phyloP scores from a whole-genome alignment of 2,113 vertebrate species.

The Calidris pygmaea region DNA sequence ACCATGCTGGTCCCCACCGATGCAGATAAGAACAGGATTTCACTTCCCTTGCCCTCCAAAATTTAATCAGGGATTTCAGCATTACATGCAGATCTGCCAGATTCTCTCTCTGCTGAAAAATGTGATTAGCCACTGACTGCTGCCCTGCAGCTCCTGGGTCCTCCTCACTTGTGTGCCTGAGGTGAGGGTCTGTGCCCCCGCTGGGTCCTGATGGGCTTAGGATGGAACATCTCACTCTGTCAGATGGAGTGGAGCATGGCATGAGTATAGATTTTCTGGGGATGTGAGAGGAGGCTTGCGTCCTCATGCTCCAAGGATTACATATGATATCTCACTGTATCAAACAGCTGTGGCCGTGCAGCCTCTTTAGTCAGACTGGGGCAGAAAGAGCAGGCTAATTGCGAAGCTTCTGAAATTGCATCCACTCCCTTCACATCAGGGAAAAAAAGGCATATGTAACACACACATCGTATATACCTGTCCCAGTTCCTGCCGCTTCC shows the following conservation, averaged over 20 bases:
- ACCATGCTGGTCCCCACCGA: accelerated
- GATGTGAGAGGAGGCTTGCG: neutral
- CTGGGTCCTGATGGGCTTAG: neutral
- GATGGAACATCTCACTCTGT: accelerated
- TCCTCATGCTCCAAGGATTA: neutral
- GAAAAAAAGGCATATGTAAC: neutral
- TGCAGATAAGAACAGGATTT: neutral
- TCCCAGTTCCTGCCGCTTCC: neutral
- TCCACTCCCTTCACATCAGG: neutral
- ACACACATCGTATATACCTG: neutral
- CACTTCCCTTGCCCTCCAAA: neutral
- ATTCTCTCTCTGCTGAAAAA: neutral
- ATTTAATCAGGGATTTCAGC: neutral
- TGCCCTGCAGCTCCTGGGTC: neutral
- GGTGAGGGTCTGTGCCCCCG: accelerated
- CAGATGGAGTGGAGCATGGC: neutral
- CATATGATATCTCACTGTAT: neutral
- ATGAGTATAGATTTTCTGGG: neutral
- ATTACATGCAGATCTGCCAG: neutral
- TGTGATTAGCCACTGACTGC: neutral
- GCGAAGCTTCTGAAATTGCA: neutral
- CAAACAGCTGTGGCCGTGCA: neutral
- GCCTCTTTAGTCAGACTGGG: neutral
- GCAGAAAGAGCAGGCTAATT: neutral
- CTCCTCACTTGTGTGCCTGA: accelerated